Evolutionary conservation across 2,797 vertebrate species (phyloP), one percentile per base, ranked within the genome.

Genomic region (Phrynocephalus guinanensis): DNA sequence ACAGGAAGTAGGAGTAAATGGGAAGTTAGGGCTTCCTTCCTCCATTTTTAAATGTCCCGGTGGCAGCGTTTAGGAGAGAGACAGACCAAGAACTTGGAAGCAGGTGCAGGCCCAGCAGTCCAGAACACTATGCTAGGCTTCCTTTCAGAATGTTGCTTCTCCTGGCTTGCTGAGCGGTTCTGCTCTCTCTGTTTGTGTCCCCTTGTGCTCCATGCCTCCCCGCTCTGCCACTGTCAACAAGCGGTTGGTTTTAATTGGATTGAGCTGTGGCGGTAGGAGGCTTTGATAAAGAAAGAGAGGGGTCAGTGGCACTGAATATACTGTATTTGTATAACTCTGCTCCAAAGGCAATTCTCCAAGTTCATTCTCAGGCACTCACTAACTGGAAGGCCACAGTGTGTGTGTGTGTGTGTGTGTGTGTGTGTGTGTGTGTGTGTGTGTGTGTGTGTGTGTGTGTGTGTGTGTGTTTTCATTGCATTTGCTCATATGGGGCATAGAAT

Each of bases 201-300:
- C 52, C 56, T 73, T 88, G 76, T 0, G 0, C 11, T 0, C 0
- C 0, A 0, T 90, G 38, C 33, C 22, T 85, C 50, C 72, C 52
- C 52, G 30, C 68, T 16, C 87, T 79, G 84, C 88, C 5, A 3
- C 88, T 91, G 86, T 79, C 87, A 88, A 81, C 33, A 70, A 71
- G 56, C 76, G 93, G 93, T 92, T 93, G 91, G 86, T 48, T 89
- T 86, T 80, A 72, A 90, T 85, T 56, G 89, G 66, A 63, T 48
- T 92, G 92, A 89, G 75, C 79, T 86, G 79, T n/a, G 18, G 44
- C 9, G 1, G 83, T 7, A 44, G 24, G 16, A 67, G 60, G 15
- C 71, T 80, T 80, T 73, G 70, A 84, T 56, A 90, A 26, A 0
- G 16, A 70, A 80, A 60, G 71, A 75, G 68, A 88, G 30, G 77